A percentile compares a stretch with the other conserved stretches of the same genome.
phyloP scores from a whole-genome alignment of 2,888 invertebrate genomes.

The Atethmia centrago region DNA sequence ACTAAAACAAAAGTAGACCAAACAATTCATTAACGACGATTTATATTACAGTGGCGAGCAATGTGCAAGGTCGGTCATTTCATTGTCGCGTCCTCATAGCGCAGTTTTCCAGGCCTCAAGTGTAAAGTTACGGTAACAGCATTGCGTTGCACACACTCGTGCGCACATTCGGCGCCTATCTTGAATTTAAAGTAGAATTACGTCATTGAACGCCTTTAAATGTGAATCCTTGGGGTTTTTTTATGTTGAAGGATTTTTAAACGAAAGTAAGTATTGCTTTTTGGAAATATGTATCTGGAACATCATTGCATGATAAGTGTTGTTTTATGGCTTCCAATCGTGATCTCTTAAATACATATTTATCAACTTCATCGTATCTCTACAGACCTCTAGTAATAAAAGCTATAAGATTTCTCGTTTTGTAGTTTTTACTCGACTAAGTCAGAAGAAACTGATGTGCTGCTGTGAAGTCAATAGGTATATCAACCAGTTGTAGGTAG shows the following conservation, averaged over 20 bases:
- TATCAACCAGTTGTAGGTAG: too few relatives aligned
- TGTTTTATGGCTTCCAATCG: background rate
- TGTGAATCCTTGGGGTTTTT: constrained; percentile 45
- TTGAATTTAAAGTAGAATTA: constrained; percentile 61
- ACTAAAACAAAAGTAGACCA: constrained; percentile 41
- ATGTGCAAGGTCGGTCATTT: constrained; percentile 69
- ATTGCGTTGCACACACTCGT: constrained; percentile 48
- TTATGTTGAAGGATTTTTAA: constrained; percentile 34
- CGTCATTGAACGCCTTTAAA: constrained; percentile 32
- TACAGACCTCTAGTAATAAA: background rate
- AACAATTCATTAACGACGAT: constrained; percentile 60
- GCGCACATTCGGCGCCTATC: constrained; percentile 35
- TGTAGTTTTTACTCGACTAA: background rate
- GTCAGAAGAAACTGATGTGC: background rate
- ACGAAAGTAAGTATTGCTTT: constrained; percentile 4
- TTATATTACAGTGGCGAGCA: constrained; percentile 64
- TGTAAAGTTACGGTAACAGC: constrained; percentile 62
- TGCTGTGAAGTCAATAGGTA: background rate
- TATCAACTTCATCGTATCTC: background rate
- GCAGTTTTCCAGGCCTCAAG: constrained; percentile 60
- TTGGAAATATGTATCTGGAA: constrained; percentile 27
- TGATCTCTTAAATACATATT: background rate
- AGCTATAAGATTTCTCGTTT: background rate
- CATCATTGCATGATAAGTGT: background rate
- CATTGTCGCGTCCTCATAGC: constrained; percentile 68